These are phyloP conservation scores for Taeniopygia guttata DNA, from an alignment of 2,797 vertebrate species.

Conservation along the genomic window DNA sequence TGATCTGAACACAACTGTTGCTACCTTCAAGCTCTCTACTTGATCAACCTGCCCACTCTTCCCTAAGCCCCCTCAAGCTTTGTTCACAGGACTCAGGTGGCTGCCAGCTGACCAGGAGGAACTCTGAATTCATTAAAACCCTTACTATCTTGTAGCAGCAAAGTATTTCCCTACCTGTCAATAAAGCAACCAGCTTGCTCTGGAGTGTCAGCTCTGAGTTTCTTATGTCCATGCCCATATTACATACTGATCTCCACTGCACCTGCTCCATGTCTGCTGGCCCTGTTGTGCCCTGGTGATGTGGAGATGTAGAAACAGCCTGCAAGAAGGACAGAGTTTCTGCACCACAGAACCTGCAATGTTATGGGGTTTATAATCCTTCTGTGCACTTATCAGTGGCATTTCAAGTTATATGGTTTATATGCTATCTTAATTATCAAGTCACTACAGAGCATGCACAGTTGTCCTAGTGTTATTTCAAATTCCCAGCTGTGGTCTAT, in stretches of 20 bases:
- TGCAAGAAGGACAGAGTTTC: not conserved
- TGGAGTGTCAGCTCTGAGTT: not conserved
- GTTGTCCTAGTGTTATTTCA: not conserved
- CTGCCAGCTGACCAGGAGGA: not conserved
- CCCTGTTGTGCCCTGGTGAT: fast-evolving
- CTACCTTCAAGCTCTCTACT: not conserved
- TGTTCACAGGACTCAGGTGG: not conserved
- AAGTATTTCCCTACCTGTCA: not conserved
- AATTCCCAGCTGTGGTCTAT: not conserved
- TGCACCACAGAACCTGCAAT: not conserved
- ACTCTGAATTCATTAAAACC: not conserved
- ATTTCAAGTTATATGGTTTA: not conserved
- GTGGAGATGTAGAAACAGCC: not conserved
- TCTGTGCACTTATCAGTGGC: not conserved
- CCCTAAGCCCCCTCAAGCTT: not conserved
- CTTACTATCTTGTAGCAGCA: not conserved
- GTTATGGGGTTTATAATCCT: not conserved
- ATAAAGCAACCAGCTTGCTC: not conserved
- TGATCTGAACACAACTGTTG: not conserved
- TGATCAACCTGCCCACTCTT: not conserved
- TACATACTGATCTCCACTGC: not conserved
- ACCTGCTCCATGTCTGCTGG: not conserved
- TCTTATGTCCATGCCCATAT: not conserved
- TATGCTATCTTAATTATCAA: not conserved
- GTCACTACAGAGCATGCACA: not conserved